Percentiles rank a stretch among this genome's conserved stretches.
These are phyloP conservation scores for Eudyptes chrysolophus DNA, from an alignment of 2,113 vertebrate species.

Conservation along the genomic window DNA sequence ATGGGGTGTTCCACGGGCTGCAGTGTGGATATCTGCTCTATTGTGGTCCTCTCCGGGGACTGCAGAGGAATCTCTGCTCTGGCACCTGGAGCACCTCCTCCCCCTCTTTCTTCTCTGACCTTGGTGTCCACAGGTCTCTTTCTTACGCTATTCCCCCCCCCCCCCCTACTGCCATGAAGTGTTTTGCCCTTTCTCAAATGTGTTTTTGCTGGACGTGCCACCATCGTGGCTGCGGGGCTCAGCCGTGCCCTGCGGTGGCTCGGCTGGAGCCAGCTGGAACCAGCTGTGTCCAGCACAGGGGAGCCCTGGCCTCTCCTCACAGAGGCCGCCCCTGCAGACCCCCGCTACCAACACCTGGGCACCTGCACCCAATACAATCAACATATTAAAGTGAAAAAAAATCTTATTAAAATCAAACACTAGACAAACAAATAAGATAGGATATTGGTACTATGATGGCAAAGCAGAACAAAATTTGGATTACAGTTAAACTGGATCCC, in stretches of 20 bases:
- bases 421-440: not conserved
- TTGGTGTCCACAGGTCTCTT: not conserved
- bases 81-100: not conserved
- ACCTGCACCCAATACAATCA: not conserved
- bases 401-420: not conserved
- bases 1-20: not conserved
- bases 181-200: not conserved
- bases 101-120: not conserved
- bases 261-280: fast-evolving
- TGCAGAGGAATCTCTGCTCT: not conserved
- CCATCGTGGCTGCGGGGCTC: too few species aligned
- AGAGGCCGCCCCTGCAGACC: not conserved
- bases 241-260: not conserved
- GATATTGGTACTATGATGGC: not conserved
- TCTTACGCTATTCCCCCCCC: not conserved
- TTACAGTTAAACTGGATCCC: not conserved
- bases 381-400: not conserved
- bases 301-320: not conserved
- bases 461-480: not conserved
- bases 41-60: not conserved
- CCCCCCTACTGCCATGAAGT: too few species aligned
- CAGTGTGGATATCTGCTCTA: not conserved
- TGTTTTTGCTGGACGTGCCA: not conserved
- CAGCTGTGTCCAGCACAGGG: fast-evolving
- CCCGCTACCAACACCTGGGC: fast-evolving